phyloP scores from a whole-genome alignment of 2,797 vertebrate genomes.

The Catostomus latipinnis region DNA sequence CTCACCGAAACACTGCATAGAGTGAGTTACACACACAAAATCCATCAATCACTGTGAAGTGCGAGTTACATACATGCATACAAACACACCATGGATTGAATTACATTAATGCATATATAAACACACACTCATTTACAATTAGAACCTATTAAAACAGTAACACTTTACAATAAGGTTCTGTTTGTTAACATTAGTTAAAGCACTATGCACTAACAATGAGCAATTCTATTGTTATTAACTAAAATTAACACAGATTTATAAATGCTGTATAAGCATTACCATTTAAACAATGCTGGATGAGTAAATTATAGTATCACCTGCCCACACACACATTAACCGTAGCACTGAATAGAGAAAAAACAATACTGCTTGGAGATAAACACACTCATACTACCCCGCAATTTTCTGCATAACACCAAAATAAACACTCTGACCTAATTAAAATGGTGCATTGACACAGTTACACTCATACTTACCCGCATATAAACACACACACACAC shows the following conservation, averaged over 20 bases:
- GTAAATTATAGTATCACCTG: conserved; percentile 18
- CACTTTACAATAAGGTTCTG: no score
- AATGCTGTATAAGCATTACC: no score
- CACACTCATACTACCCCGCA: not conserved
- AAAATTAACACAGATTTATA: no score
- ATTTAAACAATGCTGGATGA: not conserved
- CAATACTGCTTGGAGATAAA: conserved; percentile 3
- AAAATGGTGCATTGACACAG: no score
- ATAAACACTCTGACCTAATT: not conserved
- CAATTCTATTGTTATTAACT: no score
- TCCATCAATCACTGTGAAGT: conserved; percentile 90
- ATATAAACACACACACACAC: no score
- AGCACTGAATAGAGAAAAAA: conserved; percentile 1
- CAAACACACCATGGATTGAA: conserved; percentile 94
- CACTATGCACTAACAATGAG: no score
- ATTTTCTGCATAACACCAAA: not conserved
- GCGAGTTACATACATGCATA: conserved; percentile 79
- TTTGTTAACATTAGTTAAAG: no score
- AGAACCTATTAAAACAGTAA: no score
- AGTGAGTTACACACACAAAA: conserved; percentile 85
- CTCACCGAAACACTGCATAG: conserved; percentile 91
- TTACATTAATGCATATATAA: conserved; percentile 52
- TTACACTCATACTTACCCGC: no score
- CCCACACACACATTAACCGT: conserved; percentile 12
- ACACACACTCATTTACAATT: not conserved